Base-by-base conservation (phyloP, 2,113 vertebrate species). In the Brienomyrus brachyistius region DNA sequence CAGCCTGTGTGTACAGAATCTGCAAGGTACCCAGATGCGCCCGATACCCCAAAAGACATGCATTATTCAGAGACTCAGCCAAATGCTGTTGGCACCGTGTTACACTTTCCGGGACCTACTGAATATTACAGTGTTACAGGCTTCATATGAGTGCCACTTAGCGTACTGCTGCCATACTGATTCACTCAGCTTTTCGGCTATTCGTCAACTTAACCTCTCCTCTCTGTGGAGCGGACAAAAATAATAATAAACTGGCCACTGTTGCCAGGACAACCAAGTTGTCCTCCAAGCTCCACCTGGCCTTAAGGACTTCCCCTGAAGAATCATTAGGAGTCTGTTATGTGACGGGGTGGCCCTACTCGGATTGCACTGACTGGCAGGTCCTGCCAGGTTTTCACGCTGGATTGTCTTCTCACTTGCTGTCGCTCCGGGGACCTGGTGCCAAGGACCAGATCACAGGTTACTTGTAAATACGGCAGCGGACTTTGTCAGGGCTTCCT, bases 251-350 rank as follows among this genome's bases (percentile, higher is more conserved):
- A 70, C 62, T 70, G 62, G 50, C 56, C n/a, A 77, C 90, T 89
- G 90, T 92, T 89, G 84, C 91, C 89, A 91, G 88, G 59, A 89
- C 88, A 92, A 92, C 91, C 90, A 27, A 92, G 91, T 90, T 91
- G 54, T 88, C 48, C 70, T n/a, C 70, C 31, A 66, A 5, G 2
- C 74, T 56, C 35, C 48, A 43, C n/a, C 35, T 52, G 17, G 48
- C 52, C 17, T 15, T 11, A 51, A n/a, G 40, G 31, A 35, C 52
- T 45, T 35, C 35, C 80, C 31, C 35, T 56, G 10, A 83, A 43
- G 35, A 31, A 82, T 51, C 74, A 51, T 27, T 35, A 52, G 23
- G 51, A 74, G 8, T 66, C 43, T 40, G 23, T 31, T 21, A 77
- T 70, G 31, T 19, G 27, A 11, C 4, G 8, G 21, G 31, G 19